Evolutionary conservation across 1,140 invertebrate genomes (phyloP).

Genomic region (Drosophila ohnishii): DNA sequence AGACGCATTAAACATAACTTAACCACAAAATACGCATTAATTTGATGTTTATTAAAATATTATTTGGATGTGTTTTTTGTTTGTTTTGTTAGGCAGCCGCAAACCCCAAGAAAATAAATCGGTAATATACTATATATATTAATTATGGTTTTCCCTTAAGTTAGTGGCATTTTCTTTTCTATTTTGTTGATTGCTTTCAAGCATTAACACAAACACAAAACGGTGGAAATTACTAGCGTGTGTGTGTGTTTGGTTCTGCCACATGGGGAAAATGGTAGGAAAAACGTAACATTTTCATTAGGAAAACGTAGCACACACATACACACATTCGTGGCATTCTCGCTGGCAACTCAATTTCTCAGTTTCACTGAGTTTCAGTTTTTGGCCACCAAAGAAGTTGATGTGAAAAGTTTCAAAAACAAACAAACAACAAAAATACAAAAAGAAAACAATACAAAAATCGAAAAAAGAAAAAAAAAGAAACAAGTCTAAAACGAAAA

Average conservation of each 20-base stretch:
- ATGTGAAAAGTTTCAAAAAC: constrained; percentile 65
- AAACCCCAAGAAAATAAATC: constrained; percentile 42
- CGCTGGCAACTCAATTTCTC: constrained; percentile 59
- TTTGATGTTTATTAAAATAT: constrained; percentile 32
- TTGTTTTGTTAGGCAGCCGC: constrained; percentile 54
- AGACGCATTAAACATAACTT: constrained; percentile 55
- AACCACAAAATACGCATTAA: constrained; percentile 53
- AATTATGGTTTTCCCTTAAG: constrained; percentile 14
- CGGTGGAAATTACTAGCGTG: constrained; percentile 42
- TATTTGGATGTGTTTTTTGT: constrained; percentile 31
- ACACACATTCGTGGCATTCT: constrained; percentile 55
- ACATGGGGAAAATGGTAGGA: constrained; percentile 34
- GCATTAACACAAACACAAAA: constrained; percentile 21
- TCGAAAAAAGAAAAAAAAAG: constrained; percentile 5
- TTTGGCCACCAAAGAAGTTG: constrained; percentile 68
- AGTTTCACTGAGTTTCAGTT: constrained; percentile 48
- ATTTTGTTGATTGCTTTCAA: constrained; percentile 41
- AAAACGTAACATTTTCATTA: constrained; percentile 74
- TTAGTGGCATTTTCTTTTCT: constrained; percentile 51
- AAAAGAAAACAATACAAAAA: constrained; percentile 16
- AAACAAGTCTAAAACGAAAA: constrained; percentile 35
- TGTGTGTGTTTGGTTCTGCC: constrained; percentile 22
- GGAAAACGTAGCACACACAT: constrained; percentile 19
- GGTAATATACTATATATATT: constrained; percentile 12
- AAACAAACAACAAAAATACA: constrained; percentile 34